Percentiles rank a stretch among this genome's conserved stretches.
phyloP scores from a whole-genome alignment of 2,113 vertebrate genomes.

The Syrmaticus mikado region DNA sequence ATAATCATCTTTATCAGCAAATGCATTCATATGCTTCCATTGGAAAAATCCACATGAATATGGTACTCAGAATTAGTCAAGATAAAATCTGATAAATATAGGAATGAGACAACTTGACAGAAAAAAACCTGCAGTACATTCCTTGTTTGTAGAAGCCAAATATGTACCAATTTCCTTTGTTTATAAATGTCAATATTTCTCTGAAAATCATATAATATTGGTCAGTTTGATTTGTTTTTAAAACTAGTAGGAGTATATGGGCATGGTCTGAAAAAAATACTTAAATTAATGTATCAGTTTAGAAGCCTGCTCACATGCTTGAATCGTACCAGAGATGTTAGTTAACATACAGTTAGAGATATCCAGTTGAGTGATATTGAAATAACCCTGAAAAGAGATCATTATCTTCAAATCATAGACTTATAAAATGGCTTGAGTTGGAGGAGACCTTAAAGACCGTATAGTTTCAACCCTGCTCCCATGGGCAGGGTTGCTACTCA shows the following conservation, averaged over 20 bases:
- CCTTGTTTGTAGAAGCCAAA: background rate
- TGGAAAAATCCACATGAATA: background rate
- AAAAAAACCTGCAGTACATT: background rate
- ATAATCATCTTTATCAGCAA: background rate
- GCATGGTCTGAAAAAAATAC: background rate
- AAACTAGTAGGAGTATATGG: background rate
- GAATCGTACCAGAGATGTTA: background rate
- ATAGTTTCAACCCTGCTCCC: no score
- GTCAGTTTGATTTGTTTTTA: background rate
- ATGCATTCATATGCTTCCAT: background rate
- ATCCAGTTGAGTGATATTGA: background rate
- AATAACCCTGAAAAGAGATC: background rate
- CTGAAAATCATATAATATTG: background rate
- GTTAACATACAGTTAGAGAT: background rate
- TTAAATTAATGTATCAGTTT: background rate
- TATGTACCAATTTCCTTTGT: background rate
- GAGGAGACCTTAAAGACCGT: no score
- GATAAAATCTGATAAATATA: background rate
- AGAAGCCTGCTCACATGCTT: background rate
- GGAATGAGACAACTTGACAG: background rate
- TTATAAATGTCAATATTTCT: background rate
- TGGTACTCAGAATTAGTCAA: background rate
- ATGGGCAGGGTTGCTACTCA: no score
- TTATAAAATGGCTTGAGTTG: no score
- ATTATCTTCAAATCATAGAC: no score